phyloP scores from a whole-genome alignment of 1,140 invertebrate species.

The Lordiphosa clarofinis region DNA sequence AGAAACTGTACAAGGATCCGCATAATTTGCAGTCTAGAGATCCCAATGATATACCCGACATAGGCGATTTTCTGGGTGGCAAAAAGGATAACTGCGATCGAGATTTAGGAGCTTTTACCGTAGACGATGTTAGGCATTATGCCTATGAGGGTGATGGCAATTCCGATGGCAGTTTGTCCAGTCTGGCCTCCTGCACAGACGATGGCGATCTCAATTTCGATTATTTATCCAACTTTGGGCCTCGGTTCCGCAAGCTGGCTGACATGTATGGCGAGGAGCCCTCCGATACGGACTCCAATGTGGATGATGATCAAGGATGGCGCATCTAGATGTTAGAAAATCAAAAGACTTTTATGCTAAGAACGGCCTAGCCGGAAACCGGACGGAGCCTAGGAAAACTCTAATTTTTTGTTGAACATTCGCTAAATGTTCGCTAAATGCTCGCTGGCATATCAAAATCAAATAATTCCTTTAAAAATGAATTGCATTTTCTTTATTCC shows the following conservation, averaged over 20 bases:
- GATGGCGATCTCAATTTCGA: constrained; percentile 98
- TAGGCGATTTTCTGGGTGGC: constrained; percentile 93
- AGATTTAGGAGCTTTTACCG: constrained; percentile 93
- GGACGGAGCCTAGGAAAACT: too few species aligned
- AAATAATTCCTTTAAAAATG: constrained; percentile 49
- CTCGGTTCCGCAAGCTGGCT: constrained; percentile 96
- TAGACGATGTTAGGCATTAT: constrained; percentile 97
- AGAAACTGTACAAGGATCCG: constrained; percentile 77
- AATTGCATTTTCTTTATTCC: constrained; percentile 56
- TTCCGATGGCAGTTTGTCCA: constrained; percentile 94
- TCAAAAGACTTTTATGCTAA: constrained; percentile 68
- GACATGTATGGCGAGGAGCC: constrained; percentile 98
- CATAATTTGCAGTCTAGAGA: constrained; percentile 52
- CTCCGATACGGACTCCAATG: constrained; percentile 83
- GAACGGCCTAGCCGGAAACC: constrained; percentile 51
- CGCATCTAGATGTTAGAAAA: constrained; percentile 58
- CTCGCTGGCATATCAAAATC: constrained; percentile 18
- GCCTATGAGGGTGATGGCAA: constrained; percentile 98
- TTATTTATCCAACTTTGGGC: constrained; percentile 97
- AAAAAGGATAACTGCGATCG: constrained; percentile 94
- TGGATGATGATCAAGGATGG: constrained; percentile 79
- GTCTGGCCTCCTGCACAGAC: constrained; percentile 94
- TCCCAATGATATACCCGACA: constrained; percentile 86
- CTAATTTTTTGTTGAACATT: too few species aligned
- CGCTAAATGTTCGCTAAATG: constrained; percentile 6